phyloP scores from a whole-genome alignment of 2,113 vertebrate species.

The Loxodonta africana region DNA sequence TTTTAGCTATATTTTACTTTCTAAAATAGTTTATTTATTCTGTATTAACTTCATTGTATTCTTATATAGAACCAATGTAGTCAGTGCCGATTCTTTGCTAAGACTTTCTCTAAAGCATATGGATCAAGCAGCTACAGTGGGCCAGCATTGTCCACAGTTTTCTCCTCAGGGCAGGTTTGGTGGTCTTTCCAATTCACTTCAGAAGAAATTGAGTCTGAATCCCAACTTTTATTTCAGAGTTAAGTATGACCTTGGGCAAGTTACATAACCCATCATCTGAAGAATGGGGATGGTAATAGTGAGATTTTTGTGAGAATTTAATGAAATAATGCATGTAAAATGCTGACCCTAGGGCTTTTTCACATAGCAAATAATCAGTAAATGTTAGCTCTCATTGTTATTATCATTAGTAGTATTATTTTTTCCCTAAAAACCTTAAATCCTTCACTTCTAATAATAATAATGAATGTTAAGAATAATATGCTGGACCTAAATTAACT shows the following conservation, averaged over 20 bases:
- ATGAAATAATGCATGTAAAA: background rate
- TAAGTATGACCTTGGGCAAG: background rate
- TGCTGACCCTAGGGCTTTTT: background rate
- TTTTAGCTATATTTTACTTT: slow-evolving; percentile 22
- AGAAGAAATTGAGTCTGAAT: background rate
- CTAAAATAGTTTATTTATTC: background rate
- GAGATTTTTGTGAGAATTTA: accelerated
- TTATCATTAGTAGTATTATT: background rate
- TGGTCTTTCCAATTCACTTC: background rate
- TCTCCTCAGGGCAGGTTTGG: background rate
- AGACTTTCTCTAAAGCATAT: background rate
- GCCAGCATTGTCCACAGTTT: accelerated
- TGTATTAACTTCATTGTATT: background rate
- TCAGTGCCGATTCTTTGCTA: background rate
- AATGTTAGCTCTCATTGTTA: background rate
- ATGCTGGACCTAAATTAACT: background rate
- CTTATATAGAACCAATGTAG: accelerated
- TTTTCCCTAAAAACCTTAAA: background rate
- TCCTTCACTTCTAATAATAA: background rate
- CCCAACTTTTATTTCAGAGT: background rate
- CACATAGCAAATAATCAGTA: background rate
- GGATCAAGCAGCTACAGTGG: background rate
- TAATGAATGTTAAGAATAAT: background rate
- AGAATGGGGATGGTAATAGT: background rate
- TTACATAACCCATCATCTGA: background rate